Evolutionary conservation across 23 tunicate species (phyloP).

Genomic region (Styela plicata): DNA sequence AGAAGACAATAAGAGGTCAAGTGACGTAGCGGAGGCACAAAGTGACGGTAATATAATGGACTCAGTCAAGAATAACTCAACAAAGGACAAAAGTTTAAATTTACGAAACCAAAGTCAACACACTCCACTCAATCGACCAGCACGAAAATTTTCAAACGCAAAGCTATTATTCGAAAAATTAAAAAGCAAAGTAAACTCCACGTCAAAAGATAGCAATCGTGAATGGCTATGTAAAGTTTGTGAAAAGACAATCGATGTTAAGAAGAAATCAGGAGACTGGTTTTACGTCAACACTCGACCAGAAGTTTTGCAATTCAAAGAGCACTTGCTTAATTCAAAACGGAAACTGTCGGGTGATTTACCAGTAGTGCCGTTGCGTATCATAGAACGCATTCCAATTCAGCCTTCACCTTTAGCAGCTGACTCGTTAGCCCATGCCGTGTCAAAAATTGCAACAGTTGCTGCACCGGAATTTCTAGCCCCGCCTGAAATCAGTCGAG

Average conservation of each 20-base stretch:
- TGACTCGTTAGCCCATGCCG: not conserved
- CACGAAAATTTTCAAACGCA: conserved; percentile 1
- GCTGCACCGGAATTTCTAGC: not conserved
- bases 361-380: not conserved
- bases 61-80: not conserved
- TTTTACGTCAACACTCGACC: conserved; percentile 38
- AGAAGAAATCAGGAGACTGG: conserved; percentile 77
- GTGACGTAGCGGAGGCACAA: not conserved
- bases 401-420: not conserved
- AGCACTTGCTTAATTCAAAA: not conserved
- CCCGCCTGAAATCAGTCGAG: not conserved
- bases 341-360: not conserved
- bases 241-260: conserved; percentile 47
- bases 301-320: conserved; percentile 32
- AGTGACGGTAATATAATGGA: not conserved
- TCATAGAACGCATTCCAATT: not conserved
- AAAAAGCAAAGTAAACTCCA: not conserved
- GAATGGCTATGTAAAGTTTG: conserved; percentile 73
- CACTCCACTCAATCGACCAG: not conserved
- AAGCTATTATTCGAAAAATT: not conserved
- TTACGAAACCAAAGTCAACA: not conserved
- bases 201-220: not conserved
- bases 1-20: not conserved
- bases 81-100: not conserved
- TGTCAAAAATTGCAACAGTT: not conserved